A percentile compares a stretch with the other conserved stretches of the same genome.
Conservation (phyloP, 2,797 vertebrate species). For the Lophura swinhoii region DNA sequence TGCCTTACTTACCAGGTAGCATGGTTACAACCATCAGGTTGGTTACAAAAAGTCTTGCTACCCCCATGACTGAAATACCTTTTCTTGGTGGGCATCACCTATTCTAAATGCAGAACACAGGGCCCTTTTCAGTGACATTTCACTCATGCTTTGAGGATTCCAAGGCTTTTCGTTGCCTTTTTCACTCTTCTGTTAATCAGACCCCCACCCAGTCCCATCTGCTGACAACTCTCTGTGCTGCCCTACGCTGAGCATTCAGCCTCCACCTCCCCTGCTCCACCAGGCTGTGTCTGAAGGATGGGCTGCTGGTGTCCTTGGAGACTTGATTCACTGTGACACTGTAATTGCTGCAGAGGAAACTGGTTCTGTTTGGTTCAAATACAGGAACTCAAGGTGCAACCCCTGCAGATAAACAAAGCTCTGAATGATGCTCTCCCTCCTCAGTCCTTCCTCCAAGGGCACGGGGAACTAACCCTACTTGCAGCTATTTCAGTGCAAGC, state of each 20-base stretch:
- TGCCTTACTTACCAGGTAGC: neutral
- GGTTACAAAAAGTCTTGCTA: neutral
- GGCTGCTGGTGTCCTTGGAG: neutral
- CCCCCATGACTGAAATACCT: neutral
- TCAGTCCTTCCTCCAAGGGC: neutral
- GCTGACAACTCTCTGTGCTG: neutral
- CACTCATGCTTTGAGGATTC: neutral
- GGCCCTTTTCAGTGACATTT: neutral
- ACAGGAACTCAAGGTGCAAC: neutral
- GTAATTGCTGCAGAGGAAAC: neutral
- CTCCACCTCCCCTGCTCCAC: neutral
- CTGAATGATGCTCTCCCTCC: neutral
- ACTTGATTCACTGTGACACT: neutral
- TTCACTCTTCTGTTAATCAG: neutral
- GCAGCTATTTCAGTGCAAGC: neutral
- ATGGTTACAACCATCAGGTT: neutral
- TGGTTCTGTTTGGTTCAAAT: neutral
- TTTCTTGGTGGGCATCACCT: neutral
- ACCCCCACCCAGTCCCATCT: neutral
- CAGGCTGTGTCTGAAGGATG: fast-evolving
- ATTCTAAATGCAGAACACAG: neutral
- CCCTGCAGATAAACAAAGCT: neutral
- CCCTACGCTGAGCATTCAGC: neutral
- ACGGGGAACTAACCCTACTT: neutral
- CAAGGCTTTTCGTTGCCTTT: neutral